phyloP scores from a whole-genome alignment of 2,113 vertebrate species.

The Phyllopteryx taeniolatus region DNA sequence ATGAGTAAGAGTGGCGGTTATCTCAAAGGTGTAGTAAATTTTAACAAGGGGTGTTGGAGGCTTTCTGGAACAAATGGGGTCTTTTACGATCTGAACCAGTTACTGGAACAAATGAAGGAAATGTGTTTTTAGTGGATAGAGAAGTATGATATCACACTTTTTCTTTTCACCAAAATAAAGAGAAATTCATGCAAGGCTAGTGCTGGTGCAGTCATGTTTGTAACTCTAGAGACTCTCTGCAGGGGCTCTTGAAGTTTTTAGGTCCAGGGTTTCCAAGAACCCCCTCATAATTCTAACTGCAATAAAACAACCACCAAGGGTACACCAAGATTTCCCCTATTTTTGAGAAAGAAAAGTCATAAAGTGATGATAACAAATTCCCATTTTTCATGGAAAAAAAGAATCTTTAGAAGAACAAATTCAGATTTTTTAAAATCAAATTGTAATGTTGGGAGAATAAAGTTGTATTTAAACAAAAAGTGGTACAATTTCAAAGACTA shows the following conservation, averaged over 20 bases:
- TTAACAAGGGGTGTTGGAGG: slow-evolving; percentile 30
- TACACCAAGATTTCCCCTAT: no score
- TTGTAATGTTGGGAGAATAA: no score
- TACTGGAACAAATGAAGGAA: slow-evolving; percentile 5
- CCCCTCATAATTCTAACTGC: not conserved
- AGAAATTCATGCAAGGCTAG: not conserved
- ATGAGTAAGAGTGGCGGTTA: slow-evolving; percentile 45
- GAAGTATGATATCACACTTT: not conserved
- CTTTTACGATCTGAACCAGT: slow-evolving; percentile 44
- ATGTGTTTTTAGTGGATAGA: slow-evolving; percentile 15
- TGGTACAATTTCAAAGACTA: no score
- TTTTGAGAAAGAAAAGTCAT: no score
- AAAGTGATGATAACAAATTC: no score
- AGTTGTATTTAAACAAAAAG: no score
- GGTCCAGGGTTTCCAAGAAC: not conserved
- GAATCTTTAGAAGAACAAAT: no score
- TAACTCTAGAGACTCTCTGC: not conserved
- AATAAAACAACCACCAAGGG: no score
- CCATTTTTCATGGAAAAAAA: no score
- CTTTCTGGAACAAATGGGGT: slow-evolving; percentile 55
- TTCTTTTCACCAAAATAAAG: not conserved
- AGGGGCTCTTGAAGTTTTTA: not conserved
- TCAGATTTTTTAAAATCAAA: not conserved
- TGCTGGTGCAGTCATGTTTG: not conserved
- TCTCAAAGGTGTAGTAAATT: slow-evolving; percentile 58